Evolutionary conservation across 2,797 vertebrate species (phyloP).

Genomic region (Neoniphon sammara): DNA sequence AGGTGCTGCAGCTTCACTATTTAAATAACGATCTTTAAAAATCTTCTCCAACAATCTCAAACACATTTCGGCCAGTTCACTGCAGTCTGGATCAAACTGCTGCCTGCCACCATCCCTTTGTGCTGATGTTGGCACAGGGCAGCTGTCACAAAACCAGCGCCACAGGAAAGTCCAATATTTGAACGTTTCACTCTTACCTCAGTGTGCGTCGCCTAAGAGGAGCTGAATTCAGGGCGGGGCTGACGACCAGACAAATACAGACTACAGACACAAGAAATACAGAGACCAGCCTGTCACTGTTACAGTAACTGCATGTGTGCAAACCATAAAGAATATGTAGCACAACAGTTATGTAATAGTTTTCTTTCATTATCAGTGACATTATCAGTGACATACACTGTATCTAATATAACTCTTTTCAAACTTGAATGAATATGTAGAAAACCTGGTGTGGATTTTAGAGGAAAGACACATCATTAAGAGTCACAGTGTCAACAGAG

Average conservation of each 20-base stretch:
- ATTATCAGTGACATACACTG: too few relatives aligned
- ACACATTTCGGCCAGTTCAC: slow-evolving; percentile 70
- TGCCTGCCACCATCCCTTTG: slow-evolving; percentile 62
- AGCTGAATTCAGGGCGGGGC: slow-evolving; percentile 59
- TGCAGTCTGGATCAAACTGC: slow-evolving; percentile 83
- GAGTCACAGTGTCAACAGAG: too few relatives aligned
- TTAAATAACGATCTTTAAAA: too few relatives aligned
- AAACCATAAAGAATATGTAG: too few relatives aligned
- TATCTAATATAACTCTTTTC: too few relatives aligned
- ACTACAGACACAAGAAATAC: slow-evolving; percentile 53
- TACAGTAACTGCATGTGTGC: too few relatives aligned
- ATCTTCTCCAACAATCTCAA: slow-evolving; percentile 28
- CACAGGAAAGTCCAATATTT: slow-evolving; percentile 87
- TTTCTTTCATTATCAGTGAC: too few relatives aligned
- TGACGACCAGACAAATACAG: slow-evolving; percentile 54
- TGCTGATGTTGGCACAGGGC: slow-evolving; percentile 80
- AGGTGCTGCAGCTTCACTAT: slow-evolving; percentile 2
- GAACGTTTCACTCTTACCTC: slow-evolving; percentile 85
- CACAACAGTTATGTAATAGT: too few relatives aligned
- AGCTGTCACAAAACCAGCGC: slow-evolving; percentile 72
- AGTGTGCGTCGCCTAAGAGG: slow-evolving; percentile 55
- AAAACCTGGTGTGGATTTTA: too few relatives aligned
- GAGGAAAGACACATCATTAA: too few relatives aligned
- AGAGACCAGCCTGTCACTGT: slow-evolving; percentile 7
- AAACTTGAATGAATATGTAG: too few relatives aligned